phyloP scores from a whole-genome alignment of 2,797 vertebrate species.

The Sebastes matsubarae region DNA sequence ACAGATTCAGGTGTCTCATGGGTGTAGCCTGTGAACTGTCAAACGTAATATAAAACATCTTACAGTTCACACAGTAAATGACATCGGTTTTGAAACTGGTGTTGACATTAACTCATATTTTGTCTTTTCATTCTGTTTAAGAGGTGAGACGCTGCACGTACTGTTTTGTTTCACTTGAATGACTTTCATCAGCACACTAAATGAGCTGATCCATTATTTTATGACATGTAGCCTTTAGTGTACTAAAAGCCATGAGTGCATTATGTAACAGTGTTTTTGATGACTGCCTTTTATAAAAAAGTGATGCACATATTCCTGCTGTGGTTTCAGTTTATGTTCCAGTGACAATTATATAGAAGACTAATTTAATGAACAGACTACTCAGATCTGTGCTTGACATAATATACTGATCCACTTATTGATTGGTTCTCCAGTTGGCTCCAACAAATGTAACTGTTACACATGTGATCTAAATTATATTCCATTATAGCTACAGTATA shows the following conservation, averaged over 20 bases:
- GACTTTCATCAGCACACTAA: neutral
- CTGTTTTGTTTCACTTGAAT: neutral
- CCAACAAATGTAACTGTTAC: neutral
- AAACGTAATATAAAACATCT: neutral
- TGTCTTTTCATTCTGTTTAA: neutral
- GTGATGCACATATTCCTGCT: neutral
- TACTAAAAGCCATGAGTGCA: neutral
- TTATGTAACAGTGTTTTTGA: neutral
- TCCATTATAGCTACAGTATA: neutral
- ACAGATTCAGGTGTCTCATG: neutral
- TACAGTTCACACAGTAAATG: neutral
- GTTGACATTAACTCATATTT: neutral
- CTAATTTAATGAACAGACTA: neutral
- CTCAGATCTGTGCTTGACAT: neutral
- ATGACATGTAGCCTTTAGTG: neutral
- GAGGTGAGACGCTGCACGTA: neutral
- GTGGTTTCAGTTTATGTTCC: neutral
- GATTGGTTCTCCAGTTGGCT: neutral
- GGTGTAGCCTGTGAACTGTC: neutral
- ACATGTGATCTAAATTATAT: neutral
- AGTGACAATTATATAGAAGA: neutral
- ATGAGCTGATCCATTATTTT: neutral
- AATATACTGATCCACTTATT: neutral
- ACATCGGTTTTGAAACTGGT: neutral
- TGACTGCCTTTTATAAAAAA: neutral